Conservation (phyloP, 2,888 invertebrate species). For the Cephus spinipes region DNA sequence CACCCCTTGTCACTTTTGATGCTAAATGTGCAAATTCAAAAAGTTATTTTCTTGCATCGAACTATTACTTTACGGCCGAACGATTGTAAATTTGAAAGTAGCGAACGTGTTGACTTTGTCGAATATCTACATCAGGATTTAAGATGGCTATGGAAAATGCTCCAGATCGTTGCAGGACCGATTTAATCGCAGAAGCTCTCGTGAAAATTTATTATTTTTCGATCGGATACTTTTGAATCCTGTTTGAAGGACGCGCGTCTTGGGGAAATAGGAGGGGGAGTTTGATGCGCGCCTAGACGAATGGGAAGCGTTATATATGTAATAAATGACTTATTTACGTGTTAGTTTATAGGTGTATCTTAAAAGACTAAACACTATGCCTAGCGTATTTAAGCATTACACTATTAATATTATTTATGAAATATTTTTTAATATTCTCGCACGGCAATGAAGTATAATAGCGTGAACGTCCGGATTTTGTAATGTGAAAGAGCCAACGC, state of each 20-base stretch:
- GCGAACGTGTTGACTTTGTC: too few relatives aligned
- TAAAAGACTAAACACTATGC: slow-evolving; percentile 60
- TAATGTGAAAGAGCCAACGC: neutral
- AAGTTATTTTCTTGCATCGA: neutral
- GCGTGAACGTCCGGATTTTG: neutral
- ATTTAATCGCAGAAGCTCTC: too few relatives aligned
- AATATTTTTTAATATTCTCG: slow-evolving; percentile 58
- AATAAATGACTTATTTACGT: slow-evolving; percentile 53
- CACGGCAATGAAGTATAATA: slow-evolving; percentile 28
- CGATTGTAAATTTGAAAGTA: too few relatives aligned
- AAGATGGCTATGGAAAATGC: neutral
- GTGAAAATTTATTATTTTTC: neutral
- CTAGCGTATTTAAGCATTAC: slow-evolving; percentile 56
- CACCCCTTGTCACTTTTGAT: neutral
- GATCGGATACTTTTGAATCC: neutral
- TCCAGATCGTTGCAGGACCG: neutral
- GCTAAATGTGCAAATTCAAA: neutral
- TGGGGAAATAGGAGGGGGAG: neutral
- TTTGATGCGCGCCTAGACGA: neutral
- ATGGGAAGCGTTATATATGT: slow-evolving; percentile 23
- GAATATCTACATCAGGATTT: too few relatives aligned
- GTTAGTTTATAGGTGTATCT: slow-evolving; percentile 55
- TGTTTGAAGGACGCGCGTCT: neutral
- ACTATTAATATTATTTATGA: slow-evolving; percentile 63
- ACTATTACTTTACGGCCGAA: too few relatives aligned